phyloP scores from a whole-genome alignment of 1,140 invertebrate species.

The Trissolcus basalis region DNA sequence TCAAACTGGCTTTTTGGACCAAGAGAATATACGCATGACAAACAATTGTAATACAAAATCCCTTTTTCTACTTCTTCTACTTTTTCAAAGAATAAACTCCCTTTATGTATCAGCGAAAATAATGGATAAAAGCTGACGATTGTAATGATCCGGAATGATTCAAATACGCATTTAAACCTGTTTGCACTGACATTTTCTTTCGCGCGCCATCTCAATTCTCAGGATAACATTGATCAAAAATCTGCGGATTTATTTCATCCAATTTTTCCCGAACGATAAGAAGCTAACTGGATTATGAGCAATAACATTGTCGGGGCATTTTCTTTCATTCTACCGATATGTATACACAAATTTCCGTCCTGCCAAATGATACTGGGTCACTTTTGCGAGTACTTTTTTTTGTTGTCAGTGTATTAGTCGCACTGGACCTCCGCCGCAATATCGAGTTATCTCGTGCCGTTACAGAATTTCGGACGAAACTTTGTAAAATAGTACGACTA shows the following conservation, averaged over 20 bases:
- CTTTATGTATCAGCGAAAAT: slow-evolving; percentile 25
- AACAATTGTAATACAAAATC: slow-evolving; percentile 22
- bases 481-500: slow-evolving; percentile 35
- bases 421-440: slow-evolving; percentile 12
- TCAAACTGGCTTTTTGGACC: slow-evolving; percentile 2
- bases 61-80: background rate
- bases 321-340: background rate
- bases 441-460: slow-evolving; percentile 27
- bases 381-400: background rate
- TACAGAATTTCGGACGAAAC: slow-evolving; percentile 25
- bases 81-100: slow-evolving; percentile 6
- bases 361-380: background rate
- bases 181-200: background rate
- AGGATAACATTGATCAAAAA: background rate
- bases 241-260: slow-evolving; percentile 1
- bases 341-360: background rate
- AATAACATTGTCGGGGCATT: background rate
- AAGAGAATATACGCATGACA: slow-evolving; percentile 3
- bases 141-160: slow-evolving; percentile 28
- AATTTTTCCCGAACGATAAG: background rate
- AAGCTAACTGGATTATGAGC: slow-evolving; percentile 7
- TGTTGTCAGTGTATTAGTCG: background rate
- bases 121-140: slow-evolving; percentile 12
- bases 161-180: slow-evolving; percentile 13
- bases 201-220: background rate